A percentile compares a stretch with the other conserved stretches of the same genome.
phyloP scores from a whole-genome alignment of 1,140 invertebrate genomes.

The Bombus terrestris region DNA sequence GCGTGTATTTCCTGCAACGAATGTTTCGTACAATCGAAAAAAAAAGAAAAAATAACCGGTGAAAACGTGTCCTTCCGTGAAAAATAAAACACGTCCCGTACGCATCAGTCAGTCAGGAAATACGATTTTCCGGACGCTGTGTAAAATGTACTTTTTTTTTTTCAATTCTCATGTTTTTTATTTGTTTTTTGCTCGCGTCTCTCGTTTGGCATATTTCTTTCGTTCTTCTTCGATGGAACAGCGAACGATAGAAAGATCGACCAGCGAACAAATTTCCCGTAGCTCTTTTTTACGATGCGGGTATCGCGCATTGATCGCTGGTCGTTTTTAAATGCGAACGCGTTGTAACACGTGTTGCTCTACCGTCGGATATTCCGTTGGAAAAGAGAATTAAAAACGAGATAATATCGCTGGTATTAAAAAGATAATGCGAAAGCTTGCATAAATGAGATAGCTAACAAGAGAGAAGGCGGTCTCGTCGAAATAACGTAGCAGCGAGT shows the following conservation, averaged over 20 bases:
- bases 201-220: neutral
- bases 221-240: neutral
- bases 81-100: constrained; percentile 5
- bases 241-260: neutral
- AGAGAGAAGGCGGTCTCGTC: neutral
- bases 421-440: neutral
- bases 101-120: neutral
- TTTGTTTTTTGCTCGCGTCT: neutral
- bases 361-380: neutral
- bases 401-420: neutral
- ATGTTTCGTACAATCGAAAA: neutral
- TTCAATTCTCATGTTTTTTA: neutral
- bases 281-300: neutral
- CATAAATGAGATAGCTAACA: accelerated
- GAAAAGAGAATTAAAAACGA: neutral
- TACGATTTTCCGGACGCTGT: neutral
- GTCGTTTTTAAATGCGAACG: neutral
- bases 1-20: neutral
- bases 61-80: constrained; percentile 12
- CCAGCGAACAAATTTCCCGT: neutral
- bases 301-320: neutral
- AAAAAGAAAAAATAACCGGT: neutral
- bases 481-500: neutral
- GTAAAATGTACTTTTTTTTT: neutral
- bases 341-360: neutral